Evolutionary conservation across 1,140 invertebrate genomes (phyloP).

Genomic region (Trichonephila clavata): DNA sequence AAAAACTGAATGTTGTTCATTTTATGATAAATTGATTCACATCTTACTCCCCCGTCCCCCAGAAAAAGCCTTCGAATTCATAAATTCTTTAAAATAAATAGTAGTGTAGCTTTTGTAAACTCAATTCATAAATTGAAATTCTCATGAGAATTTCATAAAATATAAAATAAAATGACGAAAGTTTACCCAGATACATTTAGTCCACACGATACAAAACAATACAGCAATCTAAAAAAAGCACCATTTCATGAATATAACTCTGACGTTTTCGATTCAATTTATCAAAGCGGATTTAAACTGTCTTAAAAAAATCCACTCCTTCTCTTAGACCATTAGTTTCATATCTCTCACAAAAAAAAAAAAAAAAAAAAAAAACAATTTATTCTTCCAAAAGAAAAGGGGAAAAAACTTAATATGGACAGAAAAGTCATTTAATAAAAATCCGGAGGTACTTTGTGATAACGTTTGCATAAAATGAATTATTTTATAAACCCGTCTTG

Average conservation of each 20-base stretch:
- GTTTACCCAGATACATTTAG: not conserved
- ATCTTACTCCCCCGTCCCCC: too few relatives aligned
- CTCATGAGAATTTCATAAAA: not conserved
- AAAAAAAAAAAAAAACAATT: not conserved
- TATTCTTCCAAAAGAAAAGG: not conserved
- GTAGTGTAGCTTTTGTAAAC: not conserved
- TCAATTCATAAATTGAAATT: not conserved
- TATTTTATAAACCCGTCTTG: not conserved
- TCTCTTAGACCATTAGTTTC: not conserved
- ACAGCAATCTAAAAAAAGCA: not conserved
- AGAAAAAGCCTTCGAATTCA: too few relatives aligned
- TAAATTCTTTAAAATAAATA: not conserved
- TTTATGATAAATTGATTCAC: too few relatives aligned
- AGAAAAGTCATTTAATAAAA: slow-evolving; percentile 34
- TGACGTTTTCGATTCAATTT: not conserved
- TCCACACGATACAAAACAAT: not conserved
- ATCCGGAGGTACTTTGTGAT: not conserved
- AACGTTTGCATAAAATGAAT: not conserved
- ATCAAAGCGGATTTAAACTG: not conserved
- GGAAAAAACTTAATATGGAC: not conserved
- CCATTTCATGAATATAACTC: not conserved
- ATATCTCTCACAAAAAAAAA: not conserved
- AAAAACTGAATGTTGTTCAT: too few relatives aligned
- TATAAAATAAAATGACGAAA: not conserved
- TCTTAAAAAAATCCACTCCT: not conserved